Evolutionary conservation across 1,140 invertebrate species (phyloP).

Genomic region (Magallana gigas): DNA sequence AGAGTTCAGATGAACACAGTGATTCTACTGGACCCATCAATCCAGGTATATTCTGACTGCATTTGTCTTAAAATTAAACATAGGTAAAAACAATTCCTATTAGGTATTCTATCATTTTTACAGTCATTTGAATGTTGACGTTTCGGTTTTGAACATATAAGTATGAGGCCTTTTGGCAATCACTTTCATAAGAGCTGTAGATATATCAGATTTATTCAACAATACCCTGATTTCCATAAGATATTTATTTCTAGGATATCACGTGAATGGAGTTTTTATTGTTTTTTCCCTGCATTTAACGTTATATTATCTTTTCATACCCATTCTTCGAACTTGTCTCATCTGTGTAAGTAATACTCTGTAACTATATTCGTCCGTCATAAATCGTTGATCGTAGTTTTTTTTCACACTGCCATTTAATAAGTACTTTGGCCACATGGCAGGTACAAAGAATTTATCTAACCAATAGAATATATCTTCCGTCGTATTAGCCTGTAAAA

Average conservation of each 20-base stretch:
- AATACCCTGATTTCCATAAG: too few relatives aligned
- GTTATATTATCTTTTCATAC: background rate
- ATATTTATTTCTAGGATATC: too few relatives aligned
- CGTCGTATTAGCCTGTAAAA: background rate
- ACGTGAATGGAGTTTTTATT: too few relatives aligned
- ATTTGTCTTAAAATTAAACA: background rate
- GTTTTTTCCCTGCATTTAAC: too few relatives aligned
- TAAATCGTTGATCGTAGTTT: constrained; percentile 44
- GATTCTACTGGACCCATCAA: background rate
- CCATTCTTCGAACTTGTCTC: constrained; percentile 52
- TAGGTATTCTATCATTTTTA: too few relatives aligned
- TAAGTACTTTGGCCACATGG: constrained; percentile 25
- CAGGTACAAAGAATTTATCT: constrained; percentile 44
- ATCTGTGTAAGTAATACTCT: constrained; percentile 52
- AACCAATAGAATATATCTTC: constrained; percentile 48
- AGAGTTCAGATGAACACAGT: background rate
- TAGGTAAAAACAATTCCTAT: too few relatives aligned
- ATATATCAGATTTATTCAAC: too few relatives aligned
- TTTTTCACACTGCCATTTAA: constrained; percentile 20
- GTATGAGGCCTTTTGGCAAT: too few relatives aligned
- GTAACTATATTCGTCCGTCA: constrained; percentile 46
- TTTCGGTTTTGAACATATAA: too few relatives aligned
- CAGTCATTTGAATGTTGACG: too few relatives aligned
- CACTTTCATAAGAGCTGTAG: too few relatives aligned
- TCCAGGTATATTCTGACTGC: background rate